Conservation (phyloP, 2,113 vertebrate species). For the Argyrosomus japonicus region DNA sequence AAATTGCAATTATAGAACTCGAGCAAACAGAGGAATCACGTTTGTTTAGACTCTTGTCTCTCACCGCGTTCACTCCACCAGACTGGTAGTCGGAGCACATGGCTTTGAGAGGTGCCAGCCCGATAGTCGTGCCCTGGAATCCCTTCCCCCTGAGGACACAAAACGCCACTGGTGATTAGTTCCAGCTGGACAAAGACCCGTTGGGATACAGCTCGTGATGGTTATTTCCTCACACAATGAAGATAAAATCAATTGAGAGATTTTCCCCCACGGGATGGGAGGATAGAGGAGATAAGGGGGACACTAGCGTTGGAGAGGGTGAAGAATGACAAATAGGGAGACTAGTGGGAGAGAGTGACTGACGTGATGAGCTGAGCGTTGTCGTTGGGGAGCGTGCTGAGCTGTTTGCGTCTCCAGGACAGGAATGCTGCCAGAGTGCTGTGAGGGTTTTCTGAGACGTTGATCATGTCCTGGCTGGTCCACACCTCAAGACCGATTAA, state of each 20-base stretch:
- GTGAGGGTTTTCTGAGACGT: conserved; percentile 91
- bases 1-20: no score
- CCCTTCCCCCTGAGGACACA: conserved; percentile 87
- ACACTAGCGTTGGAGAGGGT: neutral
- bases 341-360: conserved; percentile 36
- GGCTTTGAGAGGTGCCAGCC: conserved; percentile 94
- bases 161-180: conserved; percentile 48
- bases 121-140: conserved; percentile 95
- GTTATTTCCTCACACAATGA: conserved; percentile 8
- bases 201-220: conserved; percentile 2
- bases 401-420: conserved; percentile 92
- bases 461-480: conserved; percentile 88
- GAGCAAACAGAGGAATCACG: neutral
- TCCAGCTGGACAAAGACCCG: conserved; percentile 27
- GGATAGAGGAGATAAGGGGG: neutral
- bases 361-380: conserved; percentile 98
- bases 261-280: neutral
- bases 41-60: conserved; percentile 37
- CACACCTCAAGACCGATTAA: conserved; percentile 95
- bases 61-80: conserved; percentile 97
- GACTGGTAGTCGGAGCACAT: conserved; percentile 98
- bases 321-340: neutral
- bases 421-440: conserved; percentile 93
- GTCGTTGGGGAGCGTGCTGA: conserved; percentile 89
- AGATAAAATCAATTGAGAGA: conserved; percentile 8